Conservation (phyloP, 2,797 vertebrate species). For the Rhinogobio ventralis region DNA sequence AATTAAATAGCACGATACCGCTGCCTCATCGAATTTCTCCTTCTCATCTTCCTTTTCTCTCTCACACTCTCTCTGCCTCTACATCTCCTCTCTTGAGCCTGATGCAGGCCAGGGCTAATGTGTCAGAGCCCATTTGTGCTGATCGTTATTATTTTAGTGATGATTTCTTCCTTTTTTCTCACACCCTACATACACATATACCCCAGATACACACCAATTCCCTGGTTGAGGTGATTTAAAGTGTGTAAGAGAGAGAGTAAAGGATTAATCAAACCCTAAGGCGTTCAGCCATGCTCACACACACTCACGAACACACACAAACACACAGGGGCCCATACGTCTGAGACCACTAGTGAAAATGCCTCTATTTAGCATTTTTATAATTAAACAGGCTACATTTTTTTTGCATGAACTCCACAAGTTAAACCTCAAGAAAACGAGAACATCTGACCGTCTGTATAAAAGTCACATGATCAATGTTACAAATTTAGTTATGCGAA, state of each 20-base stretch:
- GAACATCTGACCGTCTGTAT: background rate
- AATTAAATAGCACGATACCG: slow-evolving; percentile 72
- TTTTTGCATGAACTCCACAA: background rate
- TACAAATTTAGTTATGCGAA: background rate
- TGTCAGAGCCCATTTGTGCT: slow-evolving; percentile 68
- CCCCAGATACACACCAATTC: slow-evolving; percentile 5
- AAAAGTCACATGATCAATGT: background rate
- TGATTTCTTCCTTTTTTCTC: slow-evolving; percentile 51
- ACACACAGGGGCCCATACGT: background rate
- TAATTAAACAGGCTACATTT: background rate
- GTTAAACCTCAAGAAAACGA: background rate
- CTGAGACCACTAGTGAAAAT: background rate
- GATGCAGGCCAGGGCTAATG: slow-evolving; percentile 57
- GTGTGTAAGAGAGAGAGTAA: slow-evolving; percentile 10
- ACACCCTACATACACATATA: slow-evolving; percentile 8
- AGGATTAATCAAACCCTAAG: slow-evolving; percentile 40
- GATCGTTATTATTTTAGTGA: slow-evolving; percentile 74
- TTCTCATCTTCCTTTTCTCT: slow-evolving; percentile 44
- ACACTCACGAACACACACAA: background rate
- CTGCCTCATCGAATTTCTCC: slow-evolving; percentile 72
- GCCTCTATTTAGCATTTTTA: slow-evolving; percentile 7
- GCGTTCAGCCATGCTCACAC: slow-evolving; percentile 5
- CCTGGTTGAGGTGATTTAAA: slow-evolving; percentile 37
- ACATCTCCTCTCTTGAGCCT: slow-evolving; percentile 13
- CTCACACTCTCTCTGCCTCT: slow-evolving; percentile 11